Evolutionary conservation across 1,140 invertebrate genomes (phyloP), one percentile per base, ranked within the genome.

Genomic region (Aethina tumida): DNA sequence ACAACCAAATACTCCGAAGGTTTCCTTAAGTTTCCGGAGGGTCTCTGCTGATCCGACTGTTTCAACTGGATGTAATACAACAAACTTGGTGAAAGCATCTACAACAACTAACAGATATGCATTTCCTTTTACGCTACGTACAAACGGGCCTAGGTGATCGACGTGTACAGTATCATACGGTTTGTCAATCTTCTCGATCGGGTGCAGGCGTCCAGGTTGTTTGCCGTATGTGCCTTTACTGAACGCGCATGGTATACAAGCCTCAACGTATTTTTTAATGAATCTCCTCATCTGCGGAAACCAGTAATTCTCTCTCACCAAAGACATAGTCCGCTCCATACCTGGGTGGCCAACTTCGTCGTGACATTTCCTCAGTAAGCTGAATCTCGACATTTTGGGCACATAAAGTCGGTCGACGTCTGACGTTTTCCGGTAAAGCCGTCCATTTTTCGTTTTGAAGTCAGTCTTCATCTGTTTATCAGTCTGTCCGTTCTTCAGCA

Each of bases 81-180:
- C 30, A 40, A 45, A 64, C 36, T 59, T 62, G 0, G 52, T 59
- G 34, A 53, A 66, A 0, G 56, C 55, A 15, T 66, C 64, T 0
- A 66, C 40, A 0, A 49, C 43, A 0, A 59, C 57, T 5, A 66
- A 29, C 5, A 65, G 25, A 45, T 59, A 51, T 26, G 43, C 53
- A 5, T 49, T 49, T 6, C 53, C 36, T 12, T 14, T 13, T 0
- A 24, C 44, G 14, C 17, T 46, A 2, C 22, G 37, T 16, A 47
- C 33, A 32, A 59, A 55, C 4, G 54, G 53, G 1, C 53, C 47
- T 5, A 52, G 2, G 28, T 58, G 55, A 19, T 56, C 52, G 2
- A 58, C 20, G 32, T 58, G 54, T 9, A 44, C 12, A 0, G 48
- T 55, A 16, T 56, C 35, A 2, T 56, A 27, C 5, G 41, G 50